Evolutionary conservation across 1,140 invertebrate species (phyloP), one percentile per base, ranked within the genome.

Genomic region (Coenobita brevimanus): DNA sequence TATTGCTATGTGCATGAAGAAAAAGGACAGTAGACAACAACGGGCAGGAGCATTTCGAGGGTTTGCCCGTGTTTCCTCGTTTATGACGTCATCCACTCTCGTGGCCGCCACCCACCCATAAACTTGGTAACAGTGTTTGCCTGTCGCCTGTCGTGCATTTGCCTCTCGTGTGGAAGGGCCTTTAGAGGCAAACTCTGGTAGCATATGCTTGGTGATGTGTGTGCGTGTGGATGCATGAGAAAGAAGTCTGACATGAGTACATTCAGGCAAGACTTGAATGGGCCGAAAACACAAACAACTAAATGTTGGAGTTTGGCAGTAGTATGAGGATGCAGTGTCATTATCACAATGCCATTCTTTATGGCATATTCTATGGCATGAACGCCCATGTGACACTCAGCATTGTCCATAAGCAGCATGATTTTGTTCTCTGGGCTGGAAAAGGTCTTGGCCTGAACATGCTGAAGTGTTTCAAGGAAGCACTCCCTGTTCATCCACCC

Each of bases 331-430:
- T 27, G 64, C 3, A 69, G 24, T 69, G 64, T 69, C 24, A 69
- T 17, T 10, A 69, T 24, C 10, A 69, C 64, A 69, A 69, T 69
- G 64, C 24, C 64, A 69, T 69, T 69, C 64, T 69, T 36, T 8
- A 2, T 13, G 64, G 64, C 64, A 69, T 69, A 69, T 17, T 69
- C 64, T 8, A 27, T 69, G n/a, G 64, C 24, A 69, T 69, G 64
- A 8, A 69, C 38, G 64, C 24, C 38, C 64, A 69, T 69, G 64
- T 69, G 64, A 30, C 64, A 69, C 64, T 69, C 64, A 1, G 21
- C 64, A 69, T 30, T 69, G 24, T 27, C 10, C 30, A 69, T 27
- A 33, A 69, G 30, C 13, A 57, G 62, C 62, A 64, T 24, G 62
- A 21, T 64, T 30, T 64, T 64, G 62, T 64, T 21, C 6, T 64